phyloP scores from a whole-genome alignment of 2,888 invertebrate species.

The Drosophila nr. perissopoda region DNA sequence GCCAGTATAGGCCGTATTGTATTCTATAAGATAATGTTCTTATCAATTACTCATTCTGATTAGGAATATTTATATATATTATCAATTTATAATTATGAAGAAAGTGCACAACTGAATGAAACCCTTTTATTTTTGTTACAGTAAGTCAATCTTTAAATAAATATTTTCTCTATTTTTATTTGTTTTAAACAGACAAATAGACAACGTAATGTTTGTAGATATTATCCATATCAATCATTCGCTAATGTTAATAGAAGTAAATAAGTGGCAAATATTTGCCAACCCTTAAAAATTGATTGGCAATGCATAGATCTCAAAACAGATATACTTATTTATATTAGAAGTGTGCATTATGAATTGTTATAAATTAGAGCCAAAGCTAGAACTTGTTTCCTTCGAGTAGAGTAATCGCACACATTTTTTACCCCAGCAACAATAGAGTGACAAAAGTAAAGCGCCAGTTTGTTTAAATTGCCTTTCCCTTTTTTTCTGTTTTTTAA shows the following conservation, averaged over 20 bases:
- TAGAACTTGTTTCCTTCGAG: constrained; percentile 67
- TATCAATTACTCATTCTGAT: background rate
- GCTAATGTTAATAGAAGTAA: background rate
- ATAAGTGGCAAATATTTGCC: constrained; percentile 10
- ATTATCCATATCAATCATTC: background rate
- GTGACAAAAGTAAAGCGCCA: constrained; percentile 64
- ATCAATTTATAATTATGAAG: background rate
- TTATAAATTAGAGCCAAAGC: constrained; percentile 43
- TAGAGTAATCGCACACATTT: constrained; percentile 40
- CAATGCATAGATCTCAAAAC: constrained; percentile 16
- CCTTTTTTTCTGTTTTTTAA: constrained; percentile 47
- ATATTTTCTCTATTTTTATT: background rate
- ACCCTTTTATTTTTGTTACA: background rate
- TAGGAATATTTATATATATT: background rate
- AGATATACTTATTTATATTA: background rate
- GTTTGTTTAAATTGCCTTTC: constrained; percentile 61
- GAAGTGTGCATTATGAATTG: constrained; percentile 46
- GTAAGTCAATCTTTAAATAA: background rate
- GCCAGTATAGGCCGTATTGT: background rate
- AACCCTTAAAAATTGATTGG: constrained; percentile 36
- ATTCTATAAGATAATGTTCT: background rate
- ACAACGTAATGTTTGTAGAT: background rate
- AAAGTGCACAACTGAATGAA: background rate
- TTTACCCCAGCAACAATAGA: constrained; percentile 37
- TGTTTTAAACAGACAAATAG: background rate